A percentile compares a stretch with the other conserved stretches of the same genome.
These are phyloP conservation scores for Ctenomys sociabilis DNA, from an alignment of 2,113 vertebrate species.

Conservation along the genomic window DNA sequence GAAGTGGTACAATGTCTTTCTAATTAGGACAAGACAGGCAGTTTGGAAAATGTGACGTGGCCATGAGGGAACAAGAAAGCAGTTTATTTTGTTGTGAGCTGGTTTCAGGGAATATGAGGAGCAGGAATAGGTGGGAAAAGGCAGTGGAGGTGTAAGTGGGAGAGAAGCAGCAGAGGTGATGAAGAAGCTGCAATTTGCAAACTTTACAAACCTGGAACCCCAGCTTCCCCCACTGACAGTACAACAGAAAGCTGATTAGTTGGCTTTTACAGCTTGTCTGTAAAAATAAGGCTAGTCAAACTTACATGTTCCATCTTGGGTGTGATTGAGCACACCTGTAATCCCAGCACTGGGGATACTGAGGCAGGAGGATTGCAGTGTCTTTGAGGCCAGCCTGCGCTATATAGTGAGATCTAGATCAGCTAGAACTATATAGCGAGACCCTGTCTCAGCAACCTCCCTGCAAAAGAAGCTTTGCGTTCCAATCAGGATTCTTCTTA, in stretches of 20 bases:
- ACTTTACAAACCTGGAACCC: background rate
- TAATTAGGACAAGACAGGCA: slow-evolving; percentile 79
- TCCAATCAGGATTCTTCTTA: background rate
- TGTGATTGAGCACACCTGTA: background rate
- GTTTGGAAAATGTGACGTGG: slow-evolving; percentile 79
- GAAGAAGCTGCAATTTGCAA: background rate
- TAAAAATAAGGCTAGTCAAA: background rate
- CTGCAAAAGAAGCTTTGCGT: fast-evolving
- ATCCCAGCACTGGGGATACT: background rate
- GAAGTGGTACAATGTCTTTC: slow-evolving; percentile 71
- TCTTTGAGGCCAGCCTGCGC: background rate
- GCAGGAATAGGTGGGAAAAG: slow-evolving; percentile 73
- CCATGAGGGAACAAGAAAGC: slow-evolving; percentile 32
- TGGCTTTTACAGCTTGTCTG: background rate
- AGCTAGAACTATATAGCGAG: background rate
- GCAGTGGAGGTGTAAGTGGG: background rate
- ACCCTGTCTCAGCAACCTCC: background rate
- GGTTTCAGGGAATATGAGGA: background rate
- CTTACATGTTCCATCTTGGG: background rate
- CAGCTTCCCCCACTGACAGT: background rate
- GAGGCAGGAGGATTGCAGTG: background rate
- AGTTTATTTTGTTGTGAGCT: background rate
- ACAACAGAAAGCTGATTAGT: background rate
- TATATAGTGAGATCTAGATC: background rate
- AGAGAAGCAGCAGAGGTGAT: fast-evolving